Evolutionary conservation across 2,113 vertebrate genomes (phyloP), one percentile per base, ranked within the genome.

Genomic region (Triplophysa rosa): DNA sequence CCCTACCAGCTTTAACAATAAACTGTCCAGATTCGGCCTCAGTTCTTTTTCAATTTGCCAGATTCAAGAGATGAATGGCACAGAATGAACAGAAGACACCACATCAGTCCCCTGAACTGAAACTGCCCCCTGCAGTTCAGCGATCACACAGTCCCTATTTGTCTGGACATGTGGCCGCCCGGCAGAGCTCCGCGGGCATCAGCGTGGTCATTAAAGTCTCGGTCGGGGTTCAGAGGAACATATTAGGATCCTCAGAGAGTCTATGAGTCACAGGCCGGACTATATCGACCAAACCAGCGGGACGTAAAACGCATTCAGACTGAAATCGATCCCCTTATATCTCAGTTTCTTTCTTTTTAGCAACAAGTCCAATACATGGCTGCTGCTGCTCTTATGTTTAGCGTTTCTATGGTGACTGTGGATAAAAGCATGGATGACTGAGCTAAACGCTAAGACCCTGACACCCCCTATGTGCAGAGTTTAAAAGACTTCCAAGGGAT

Each of bases 291-390:
- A 29, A 40, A 75, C 59, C 72, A 75, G 72, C 37, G 0, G 56
- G 72, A 75, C 42, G n/a, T 63, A 75, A 63, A 75, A 63, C 59
- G 45, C 72, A 75, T 75, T 75, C 40, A 12, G 40, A 45, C 59
- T 49, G 72, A 75, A 63, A 75, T 75, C 72, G 59, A 75, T 75
- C 40, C 23, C 10, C 26, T 58, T 75, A 75, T 40, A 75, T 75
- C 72, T 63, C 72, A 63, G 72, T 63, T 75, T 75, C 59, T 47
- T 73, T 59, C 70, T 71, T 24, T 71, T 73, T 45, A 73, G 70
- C 16, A 73, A 73, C 40, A 19, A 73, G 70, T 73, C 67, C 21
- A 70, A 73, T 61, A 37, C 70, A 73, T 73, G 33, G 56, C 12
- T 73, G 29, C 12, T 73, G 29, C 70, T 73, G 52, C 70, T 63